These are phyloP conservation scores for Mastomys coucha DNA, from an alignment of 2,113 vertebrate species.

Conservation along the genomic window DNA sequence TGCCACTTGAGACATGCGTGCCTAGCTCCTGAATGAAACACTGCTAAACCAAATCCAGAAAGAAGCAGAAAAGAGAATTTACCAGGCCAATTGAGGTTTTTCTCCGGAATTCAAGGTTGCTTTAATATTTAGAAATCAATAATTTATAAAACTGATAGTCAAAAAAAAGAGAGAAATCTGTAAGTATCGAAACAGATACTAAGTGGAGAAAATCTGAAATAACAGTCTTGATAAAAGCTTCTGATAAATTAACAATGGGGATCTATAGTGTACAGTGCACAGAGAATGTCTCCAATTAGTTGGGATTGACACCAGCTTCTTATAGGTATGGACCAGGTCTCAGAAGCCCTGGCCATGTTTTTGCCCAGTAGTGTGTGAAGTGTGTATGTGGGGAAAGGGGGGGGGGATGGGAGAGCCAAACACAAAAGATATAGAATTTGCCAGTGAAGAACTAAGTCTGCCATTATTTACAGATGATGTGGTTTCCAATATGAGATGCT, in stretches of 20 bases:
- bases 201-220: conserved; percentile 19
- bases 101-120: conserved; percentile 29
- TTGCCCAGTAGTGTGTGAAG: not conserved
- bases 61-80: not conserved
- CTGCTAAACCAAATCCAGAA: not conserved
- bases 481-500: conserved; percentile 23
- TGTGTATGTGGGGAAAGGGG: too few relatives aligned
- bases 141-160: conserved; percentile 43
- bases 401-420: not conserved
- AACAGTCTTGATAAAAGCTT: not conserved
- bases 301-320: not conserved
- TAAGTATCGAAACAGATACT: conserved; percentile 14
- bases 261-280: not conserved
- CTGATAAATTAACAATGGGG: not conserved
- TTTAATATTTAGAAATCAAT: conserved; percentile 56
- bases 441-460: conserved; percentile 21
- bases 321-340: not conserved
- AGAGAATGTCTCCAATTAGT: not conserved
- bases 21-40: conserved; percentile 47
- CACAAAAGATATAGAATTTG: not conserved
- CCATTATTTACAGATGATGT: not conserved
- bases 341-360: not conserved
- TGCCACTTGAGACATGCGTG: not conserved
- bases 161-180: conserved; percentile 48
- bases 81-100: not conserved